Evolutionary conservation across 2,113 vertebrate species (phyloP).

Genomic region (Scopus umbretta): DNA sequence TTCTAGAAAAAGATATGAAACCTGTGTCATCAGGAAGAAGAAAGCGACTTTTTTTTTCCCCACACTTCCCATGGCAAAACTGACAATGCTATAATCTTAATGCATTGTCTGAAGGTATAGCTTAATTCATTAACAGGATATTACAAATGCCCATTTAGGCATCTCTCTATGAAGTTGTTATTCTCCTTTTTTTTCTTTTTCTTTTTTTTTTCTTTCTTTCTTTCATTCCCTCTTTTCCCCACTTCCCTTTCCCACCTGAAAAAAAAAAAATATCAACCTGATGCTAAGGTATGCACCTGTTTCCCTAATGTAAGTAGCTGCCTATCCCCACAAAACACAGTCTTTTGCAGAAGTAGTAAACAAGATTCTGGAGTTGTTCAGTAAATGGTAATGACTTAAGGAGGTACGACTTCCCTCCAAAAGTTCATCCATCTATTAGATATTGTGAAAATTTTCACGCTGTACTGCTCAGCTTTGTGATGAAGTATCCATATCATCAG

Average conservation of each 20-base stretch:
- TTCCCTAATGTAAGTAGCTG: background rate
- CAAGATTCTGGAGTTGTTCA: background rate
- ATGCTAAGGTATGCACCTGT: background rate
- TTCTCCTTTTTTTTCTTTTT: background rate
- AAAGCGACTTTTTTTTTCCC: background rate
- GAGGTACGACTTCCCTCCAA: background rate
- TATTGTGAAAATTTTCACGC: background rate
- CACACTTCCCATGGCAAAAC: background rate
- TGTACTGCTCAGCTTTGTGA: background rate
- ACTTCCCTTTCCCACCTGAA: background rate
- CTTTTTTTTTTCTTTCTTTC: too few relatives aligned
- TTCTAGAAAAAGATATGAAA: constrained; percentile 79
- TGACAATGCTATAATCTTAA: background rate
- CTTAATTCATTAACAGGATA: background rate
- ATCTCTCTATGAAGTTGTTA: background rate
- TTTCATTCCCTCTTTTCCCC: background rate
- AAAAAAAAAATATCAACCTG: background rate
- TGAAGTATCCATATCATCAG: background rate
- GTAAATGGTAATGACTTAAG: background rate
- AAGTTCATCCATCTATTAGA: background rate
- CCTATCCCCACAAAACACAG: background rate
- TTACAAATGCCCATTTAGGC: background rate
- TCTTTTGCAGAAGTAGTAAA: background rate
- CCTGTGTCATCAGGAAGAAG: background rate
- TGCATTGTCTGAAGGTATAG: background rate